phyloP scores from a whole-genome alignment of 2,113 vertebrate species.

The Cepphus grylle region DNA sequence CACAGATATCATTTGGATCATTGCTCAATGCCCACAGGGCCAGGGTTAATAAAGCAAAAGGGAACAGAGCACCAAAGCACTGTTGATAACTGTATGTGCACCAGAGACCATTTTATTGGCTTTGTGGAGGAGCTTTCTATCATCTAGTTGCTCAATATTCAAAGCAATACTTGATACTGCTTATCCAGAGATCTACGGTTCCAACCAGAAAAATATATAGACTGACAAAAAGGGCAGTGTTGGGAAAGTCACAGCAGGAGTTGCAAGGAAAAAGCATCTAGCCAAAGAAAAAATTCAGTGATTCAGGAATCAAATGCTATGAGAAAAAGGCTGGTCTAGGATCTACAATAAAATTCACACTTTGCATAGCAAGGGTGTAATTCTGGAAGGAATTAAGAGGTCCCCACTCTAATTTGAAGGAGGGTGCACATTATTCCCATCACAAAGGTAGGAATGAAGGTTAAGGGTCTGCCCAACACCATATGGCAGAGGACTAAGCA shows the following conservation, averaged over 20 bases:
- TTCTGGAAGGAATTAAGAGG: background rate
- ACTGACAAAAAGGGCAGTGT: background rate
- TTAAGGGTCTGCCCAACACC: background rate
- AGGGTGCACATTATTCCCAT: background rate
- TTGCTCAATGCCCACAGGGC: slow-evolving; percentile 44
- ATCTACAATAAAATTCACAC: background rate
- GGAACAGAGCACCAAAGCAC: slow-evolving; percentile 22
- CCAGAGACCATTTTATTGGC: slow-evolving; percentile 19
- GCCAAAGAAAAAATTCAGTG: background rate
- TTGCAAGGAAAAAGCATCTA: background rate
- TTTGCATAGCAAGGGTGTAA: background rate
- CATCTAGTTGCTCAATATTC: slow-evolving; percentile 48
- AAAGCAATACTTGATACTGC: background rate
- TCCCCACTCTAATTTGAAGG: background rate
- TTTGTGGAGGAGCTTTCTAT: background rate
- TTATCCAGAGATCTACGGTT: background rate
- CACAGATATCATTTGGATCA: background rate
- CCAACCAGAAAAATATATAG: slow-evolving; percentile 22
- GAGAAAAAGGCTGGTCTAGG: background rate
- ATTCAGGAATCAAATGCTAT: background rate
- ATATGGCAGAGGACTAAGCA: background rate
- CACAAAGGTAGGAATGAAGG: background rate
- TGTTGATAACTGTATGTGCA: background rate
- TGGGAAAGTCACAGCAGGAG: slow-evolving; percentile 6
- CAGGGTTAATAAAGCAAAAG: slow-evolving; percentile 50